Conservation (phyloP, 1,140 invertebrate genomes). For the Drosophila arizonae region DNA sequence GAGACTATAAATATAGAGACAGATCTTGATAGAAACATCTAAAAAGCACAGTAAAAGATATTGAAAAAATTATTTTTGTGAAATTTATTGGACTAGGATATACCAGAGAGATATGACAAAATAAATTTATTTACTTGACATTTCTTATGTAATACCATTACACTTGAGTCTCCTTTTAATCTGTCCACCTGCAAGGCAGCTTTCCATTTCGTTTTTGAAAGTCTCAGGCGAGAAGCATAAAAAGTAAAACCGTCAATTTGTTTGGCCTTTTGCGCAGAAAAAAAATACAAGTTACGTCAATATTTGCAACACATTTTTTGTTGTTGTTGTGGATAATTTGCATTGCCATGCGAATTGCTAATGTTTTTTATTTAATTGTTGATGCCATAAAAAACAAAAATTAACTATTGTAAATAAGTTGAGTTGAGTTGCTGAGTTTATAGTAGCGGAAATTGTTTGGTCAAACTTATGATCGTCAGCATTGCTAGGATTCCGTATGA, state of each 20-base stretch:
- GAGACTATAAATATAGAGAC: too few relatives aligned
- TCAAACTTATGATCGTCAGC: background rate
- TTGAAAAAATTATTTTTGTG: too few relatives aligned
- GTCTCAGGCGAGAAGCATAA: constrained; percentile 20
- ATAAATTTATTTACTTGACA: background rate
- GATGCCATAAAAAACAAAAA: constrained; percentile 42
- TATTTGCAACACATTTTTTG: constrained; percentile 34
- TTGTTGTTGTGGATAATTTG: constrained; percentile 49
- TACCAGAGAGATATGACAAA: background rate
- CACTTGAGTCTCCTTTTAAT: constrained; percentile 20
- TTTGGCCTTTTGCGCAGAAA: constrained; percentile 57
- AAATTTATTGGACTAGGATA: too few relatives aligned
- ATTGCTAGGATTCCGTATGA: background rate
- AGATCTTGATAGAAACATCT: too few relatives aligned
- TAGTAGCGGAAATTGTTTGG: constrained; percentile 1
- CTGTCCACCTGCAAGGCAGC: constrained; percentile 30
- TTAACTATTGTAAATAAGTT: constrained; percentile 36
- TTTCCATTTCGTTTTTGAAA: constrained; percentile 65
- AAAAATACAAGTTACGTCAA: constrained; percentile 62
- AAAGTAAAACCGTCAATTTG: constrained; percentile 14
- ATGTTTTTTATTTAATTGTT: constrained; percentile 63
- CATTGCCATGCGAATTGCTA: constrained; percentile 60
- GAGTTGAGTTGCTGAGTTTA: background rate
- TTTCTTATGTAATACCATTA: background rate
- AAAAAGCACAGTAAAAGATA: too few relatives aligned